Base-by-base conservation (phyloP, 2,113 vertebrate species). In the Passer montanus region DNA sequence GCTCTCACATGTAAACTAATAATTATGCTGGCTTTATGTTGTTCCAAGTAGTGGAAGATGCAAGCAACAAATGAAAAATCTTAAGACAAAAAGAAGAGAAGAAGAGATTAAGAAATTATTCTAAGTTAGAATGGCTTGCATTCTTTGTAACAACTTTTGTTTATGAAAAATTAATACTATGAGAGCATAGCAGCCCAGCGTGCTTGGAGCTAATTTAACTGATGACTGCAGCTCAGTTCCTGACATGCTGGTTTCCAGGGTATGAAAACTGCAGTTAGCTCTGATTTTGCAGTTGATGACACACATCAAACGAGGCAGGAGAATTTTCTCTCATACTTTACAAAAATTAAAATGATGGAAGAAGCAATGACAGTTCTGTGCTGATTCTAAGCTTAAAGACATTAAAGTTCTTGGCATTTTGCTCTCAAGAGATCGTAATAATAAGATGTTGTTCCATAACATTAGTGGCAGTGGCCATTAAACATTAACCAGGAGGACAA, bases 111-210 rank as follows among this genome's bases (percentile, higher is more conserved):
- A 64, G 20, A 33, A 74, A 41, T 66, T 77, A 27, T 86, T 92
- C 30, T 64, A 31, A 80, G 35, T 85, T 89, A 87, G 12, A 58
- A 75, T 66, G 59, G 15, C 20, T 94, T 85, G 30, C 69, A 89
- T 92, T 90, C 80, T 91, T 74, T 92, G 55, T 83, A 89, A 90
- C 56, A 92, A 89, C 52, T 84, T 89, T 70, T 86, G 30, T 66
- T 94, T 93, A 94, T 96, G 68, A 95, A 97, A 96, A 96, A 93
- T 90, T 95, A 83, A 95, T 92, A 80, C 68, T 68, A n/a, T 49
- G 68, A 85, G 67, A 92, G 52, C 50, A 68, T 13, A 92, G 59
- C 55, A 95, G 55, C 86, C 39, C 93, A 97, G 86, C 24, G 2
- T 93, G 90, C 28, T 90, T 20, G 3, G 44, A 95, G 28, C 59